These are phyloP conservation scores for Drosophila heteroneura DNA, from an alignment of 2,888 invertebrate genomes.

Conservation along the genomic window DNA sequence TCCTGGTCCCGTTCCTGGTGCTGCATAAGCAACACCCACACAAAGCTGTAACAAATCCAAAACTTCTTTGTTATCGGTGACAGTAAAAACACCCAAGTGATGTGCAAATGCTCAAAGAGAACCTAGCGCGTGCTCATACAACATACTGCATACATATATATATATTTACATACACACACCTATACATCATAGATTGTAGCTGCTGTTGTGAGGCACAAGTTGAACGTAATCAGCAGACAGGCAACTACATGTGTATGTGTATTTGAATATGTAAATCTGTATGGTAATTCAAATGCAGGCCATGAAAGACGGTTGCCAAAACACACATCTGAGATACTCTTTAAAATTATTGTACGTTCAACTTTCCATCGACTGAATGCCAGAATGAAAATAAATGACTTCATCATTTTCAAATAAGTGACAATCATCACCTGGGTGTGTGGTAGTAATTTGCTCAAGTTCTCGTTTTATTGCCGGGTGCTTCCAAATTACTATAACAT, in stretches of 20 bases:
- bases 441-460: background rate
- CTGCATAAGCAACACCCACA: slow-evolving; percentile 7
- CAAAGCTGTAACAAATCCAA: slow-evolving; percentile 10
- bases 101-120: slow-evolving; percentile 35
- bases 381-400: background rate
- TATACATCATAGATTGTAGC: slow-evolving; percentile 1
- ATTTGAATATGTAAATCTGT: background rate
- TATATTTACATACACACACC: background rate
- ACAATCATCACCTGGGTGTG: background rate
- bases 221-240: slow-evolving; percentile 26
- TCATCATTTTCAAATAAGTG: background rate
- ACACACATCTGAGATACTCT: background rate
- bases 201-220: slow-evolving; percentile 17
- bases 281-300: slow-evolving; percentile 7
- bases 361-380: background rate
- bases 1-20: background rate
- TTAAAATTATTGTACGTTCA: background rate
- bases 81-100: slow-evolving; percentile 50
- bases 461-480: background rate
- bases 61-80: slow-evolving; percentile 48
- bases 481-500: background rate
- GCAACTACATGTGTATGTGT: slow-evolving; percentile 1
- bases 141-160: slow-evolving; percentile 1
- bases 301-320: background rate
- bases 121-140: slow-evolving; percentile 13